Conservation (phyloP, 2,797 vertebrate species). For the Sebastolobus alascanus region DNA sequence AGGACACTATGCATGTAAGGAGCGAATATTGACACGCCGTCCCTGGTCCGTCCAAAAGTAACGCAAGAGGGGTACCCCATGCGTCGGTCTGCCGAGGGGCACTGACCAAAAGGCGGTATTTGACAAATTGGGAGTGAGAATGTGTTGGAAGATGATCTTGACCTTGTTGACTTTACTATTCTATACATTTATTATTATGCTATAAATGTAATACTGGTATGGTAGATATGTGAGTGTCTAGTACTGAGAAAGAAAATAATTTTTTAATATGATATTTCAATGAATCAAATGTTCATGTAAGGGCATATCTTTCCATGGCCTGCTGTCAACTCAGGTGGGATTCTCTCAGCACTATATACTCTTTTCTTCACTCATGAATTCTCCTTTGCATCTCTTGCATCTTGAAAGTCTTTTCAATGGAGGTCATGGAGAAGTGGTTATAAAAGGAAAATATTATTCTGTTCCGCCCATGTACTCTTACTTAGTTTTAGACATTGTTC, state of each 20-base stretch:
- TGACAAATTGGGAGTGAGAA: too few relatives aligned
- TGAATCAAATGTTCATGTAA: neutral
- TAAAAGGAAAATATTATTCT: neutral
- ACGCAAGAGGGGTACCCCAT: too few relatives aligned
- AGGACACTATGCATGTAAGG: too few relatives aligned
- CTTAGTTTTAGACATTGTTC: slow-evolving; percentile 17
- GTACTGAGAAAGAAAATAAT: neutral
- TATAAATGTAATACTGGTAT: neutral
- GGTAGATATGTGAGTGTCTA: neutral
- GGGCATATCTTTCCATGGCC: neutral
- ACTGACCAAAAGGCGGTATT: too few relatives aligned
- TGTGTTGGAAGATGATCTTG: neutral
- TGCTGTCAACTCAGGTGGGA: neutral
- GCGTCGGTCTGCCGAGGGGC: too few relatives aligned
- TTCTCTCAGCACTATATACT: neutral
- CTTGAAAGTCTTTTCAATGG: slow-evolving; percentile 12
- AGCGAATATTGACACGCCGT: too few relatives aligned
- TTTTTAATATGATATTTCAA: neutral
- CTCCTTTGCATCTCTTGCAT: neutral
- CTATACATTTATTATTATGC: neutral
- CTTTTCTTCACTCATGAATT: neutral
- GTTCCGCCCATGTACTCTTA: neutral
- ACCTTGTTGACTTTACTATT: neutral
- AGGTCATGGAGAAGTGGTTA: slow-evolving; percentile 28
- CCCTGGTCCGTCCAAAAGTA: too few relatives aligned